A percentile compares a stretch with the other conserved stretches of the same genome.
Conservation (phyloP, 2,888 invertebrate genomes). For the Acanthosoma haemorrhoidale region DNA sequence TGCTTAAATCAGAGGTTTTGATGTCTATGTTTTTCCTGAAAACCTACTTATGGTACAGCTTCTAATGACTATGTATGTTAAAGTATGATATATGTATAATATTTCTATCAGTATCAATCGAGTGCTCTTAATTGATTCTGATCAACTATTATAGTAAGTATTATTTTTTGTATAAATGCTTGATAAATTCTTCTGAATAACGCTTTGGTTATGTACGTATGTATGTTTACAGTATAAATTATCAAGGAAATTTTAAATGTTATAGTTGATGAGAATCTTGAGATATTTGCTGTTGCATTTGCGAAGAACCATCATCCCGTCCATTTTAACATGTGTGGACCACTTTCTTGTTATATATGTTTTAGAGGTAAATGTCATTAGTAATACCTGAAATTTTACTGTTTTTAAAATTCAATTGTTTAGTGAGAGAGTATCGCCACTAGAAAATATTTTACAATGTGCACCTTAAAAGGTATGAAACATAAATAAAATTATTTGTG, state of each 20-base stretch:
- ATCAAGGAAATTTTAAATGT: conserved; percentile 12
- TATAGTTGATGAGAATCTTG: conserved; percentile 13
- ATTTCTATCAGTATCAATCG: not conserved
- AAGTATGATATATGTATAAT: not conserved
- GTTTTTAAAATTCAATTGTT: not conserved
- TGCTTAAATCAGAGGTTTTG: conserved; percentile 4
- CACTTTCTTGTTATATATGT: conserved; percentile 36
- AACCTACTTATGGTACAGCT: not conserved
- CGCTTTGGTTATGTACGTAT: not conserved
- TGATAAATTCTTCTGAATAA: not conserved
- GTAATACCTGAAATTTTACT: conserved; percentile 19
- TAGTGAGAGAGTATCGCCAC: conserved; percentile 5
- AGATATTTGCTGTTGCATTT: conserved; percentile 33
- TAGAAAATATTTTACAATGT: not conserved
- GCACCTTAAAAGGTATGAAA: not conserved
- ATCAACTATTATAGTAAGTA: not conserved
- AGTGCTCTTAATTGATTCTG: not conserved
- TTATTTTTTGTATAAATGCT: not conserved
- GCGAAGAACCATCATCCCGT: conserved; percentile 35
- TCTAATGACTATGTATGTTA: not conserved
- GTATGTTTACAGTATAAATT: conserved; percentile 8
- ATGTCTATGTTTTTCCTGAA: not conserved
- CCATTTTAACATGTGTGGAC: conserved; percentile 36
- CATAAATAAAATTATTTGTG: not conserved
- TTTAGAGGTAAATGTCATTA: conserved; percentile 33